Base-by-base conservation (phyloP, 2,113 vertebrate genomes). In the Rhabdomys dilectus region DNA sequence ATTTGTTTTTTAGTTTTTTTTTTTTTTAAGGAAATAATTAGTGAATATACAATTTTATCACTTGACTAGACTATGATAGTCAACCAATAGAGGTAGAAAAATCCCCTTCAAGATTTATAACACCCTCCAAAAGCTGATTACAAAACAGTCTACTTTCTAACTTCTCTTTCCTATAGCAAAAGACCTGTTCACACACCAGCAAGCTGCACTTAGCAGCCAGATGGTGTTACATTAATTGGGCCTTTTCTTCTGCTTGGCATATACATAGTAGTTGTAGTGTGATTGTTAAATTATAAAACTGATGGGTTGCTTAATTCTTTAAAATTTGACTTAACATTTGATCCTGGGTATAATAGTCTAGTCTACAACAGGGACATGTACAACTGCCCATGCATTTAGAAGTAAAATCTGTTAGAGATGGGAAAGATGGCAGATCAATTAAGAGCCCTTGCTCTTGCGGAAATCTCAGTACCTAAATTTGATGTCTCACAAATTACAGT, bases 281-380 rank as follows among this genome's bases (percentile, higher is more conserved):
- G 75, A 7, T 85, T 87, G 42, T 82, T 93, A 90, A 75, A 42
- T 88, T 96, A 60, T 72, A 81, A 91, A 42, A 85, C 31, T 91
- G 11, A 87, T 48, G 9, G 36, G 19, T 70, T 75, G 3, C 22
- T 94, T 94, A 91, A 22, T 89, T 31, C 56, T 91, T 62, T 70
- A 89, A 45, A 89, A 77, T 76, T 92, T 80, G 56, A 66, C n/a
- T 73, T 92, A 39, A 0, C 42, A 24, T 53, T 86, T 75, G 21
- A 45, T 90, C 95, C 48, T 64, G 34, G 95, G 17, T 81, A 13
- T 21, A 76, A 42, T 70, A 78, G 53, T 39, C 82, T 91, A 88
- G 70, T 16, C 19, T 68, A 0, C 60, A 17, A 91, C 60, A 78
- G 22, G 36, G 31, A 64, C 29, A 84, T 12, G 7, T 66, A 88